phyloP scores from a whole-genome alignment of 2,797 vertebrate genomes.

The Phoebastria nigripes region DNA sequence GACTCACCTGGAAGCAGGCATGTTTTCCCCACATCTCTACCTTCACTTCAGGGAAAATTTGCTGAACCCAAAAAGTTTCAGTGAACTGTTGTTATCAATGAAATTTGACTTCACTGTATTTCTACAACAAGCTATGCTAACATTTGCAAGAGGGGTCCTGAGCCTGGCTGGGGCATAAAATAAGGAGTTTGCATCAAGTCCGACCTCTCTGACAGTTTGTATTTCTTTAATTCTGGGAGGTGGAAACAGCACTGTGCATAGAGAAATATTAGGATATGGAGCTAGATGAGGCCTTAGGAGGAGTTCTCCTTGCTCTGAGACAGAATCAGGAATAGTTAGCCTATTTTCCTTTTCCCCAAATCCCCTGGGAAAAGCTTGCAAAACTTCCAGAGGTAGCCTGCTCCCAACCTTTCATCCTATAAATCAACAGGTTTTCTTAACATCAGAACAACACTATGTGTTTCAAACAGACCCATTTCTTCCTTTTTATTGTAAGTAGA shows the following conservation, averaged over 20 bases:
- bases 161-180: not conserved
- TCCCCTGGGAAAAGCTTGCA: not conserved
- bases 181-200: not conserved
- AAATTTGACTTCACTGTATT: not conserved
- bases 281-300: not conserved
- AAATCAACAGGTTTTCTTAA: not conserved
- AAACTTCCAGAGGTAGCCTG: not conserved
- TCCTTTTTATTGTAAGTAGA: not conserved
- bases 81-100: not conserved
- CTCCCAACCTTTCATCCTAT: not conserved
- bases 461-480: not conserved
- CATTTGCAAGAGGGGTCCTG: not conserved
- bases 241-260: not conserved
- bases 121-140: not conserved
- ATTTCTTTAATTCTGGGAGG: not conserved
- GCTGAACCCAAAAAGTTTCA: not conserved
- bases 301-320: not conserved
- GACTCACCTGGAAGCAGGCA: not conserved
- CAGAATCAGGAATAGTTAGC: not conserved
- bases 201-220: not conserved
- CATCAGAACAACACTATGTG: not conserved
- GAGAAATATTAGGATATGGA: not conserved
- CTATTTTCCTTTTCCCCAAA: not conserved
- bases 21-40: not conserved
- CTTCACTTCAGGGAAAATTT: not conserved